These are phyloP conservation scores for Stenichneumon culpator DNA, from an alignment of 2,888 invertebrate species.

Conservation along the genomic window DNA sequence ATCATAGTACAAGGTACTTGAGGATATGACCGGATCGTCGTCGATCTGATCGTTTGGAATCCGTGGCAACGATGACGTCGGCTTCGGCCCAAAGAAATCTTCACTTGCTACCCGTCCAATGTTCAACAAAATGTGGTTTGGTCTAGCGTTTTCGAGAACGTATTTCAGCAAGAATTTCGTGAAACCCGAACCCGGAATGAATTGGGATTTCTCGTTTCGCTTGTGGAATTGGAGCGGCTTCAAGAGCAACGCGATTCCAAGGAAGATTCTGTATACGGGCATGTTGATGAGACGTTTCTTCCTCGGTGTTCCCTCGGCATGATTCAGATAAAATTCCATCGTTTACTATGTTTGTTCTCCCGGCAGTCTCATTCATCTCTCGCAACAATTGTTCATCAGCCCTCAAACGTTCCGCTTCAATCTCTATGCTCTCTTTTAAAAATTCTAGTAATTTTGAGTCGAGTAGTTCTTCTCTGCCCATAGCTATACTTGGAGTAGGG, in stretches of 20 bases:
- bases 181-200: not conserved
- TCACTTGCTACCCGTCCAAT: not conserved
- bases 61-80: constrained; percentile 2
- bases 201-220: not conserved
- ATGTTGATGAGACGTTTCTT: constrained; percentile 22
- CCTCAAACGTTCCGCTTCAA: constrained; percentile 17
- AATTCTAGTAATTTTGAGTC: constrained; percentile 5
- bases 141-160: not conserved
- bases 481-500: not conserved
- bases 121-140: not conserved
- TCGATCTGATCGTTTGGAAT: constrained; percentile 4
- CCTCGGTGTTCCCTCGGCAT: not conserved
- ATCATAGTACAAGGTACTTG: not conserved
- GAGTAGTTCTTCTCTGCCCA: not conserved
- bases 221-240: constrained; percentile 11
- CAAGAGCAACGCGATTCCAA: not conserved
- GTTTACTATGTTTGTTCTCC: constrained; percentile 1
- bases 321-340: not conserved
- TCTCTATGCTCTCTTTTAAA: constrained; percentile 5
- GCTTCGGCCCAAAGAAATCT: not conserved
- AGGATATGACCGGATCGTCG: not conserved
- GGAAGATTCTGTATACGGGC: not conserved
- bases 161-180: not conserved
- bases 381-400: constrained; percentile 28
- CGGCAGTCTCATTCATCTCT: not conserved